Evolutionary conservation across 1,140 invertebrate species (phyloP), one percentile per base, ranked within the genome.

Genomic region (Tenebrio molitor): DNA sequence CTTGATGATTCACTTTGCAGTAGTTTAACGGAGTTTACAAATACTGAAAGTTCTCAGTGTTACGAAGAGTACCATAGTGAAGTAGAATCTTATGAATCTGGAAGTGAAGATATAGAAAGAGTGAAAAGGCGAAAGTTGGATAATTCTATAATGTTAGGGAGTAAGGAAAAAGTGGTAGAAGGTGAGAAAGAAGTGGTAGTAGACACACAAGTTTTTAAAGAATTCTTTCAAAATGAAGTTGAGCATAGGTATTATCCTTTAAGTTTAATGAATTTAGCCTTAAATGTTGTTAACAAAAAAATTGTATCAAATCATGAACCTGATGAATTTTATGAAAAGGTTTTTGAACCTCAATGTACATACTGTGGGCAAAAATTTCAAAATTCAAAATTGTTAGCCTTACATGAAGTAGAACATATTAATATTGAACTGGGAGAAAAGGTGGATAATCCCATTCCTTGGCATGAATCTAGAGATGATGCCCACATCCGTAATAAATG

Each of bases 331-430:
- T 46, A 36, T 36, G 14, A 42, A 46, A 50, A 46, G 41, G 69
- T 76, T 4, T 64, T 65, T 8, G 53, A 66, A 4, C 71, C 68
- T 8, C 41, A 72, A 5, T 83, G 81, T 69, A 74, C 73, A 41
- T 78, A 77, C 44, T 83, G 81, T 64, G 70, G 69, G 0, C 8
- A 72, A 58, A 62, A 72, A 23, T 82, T 79, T 33, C 67, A 76
- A 53, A 78, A 80, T 65, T 25, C 71, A 0, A 79, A 80, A 65
- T 23, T 76, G 19, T 46, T 83, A 33, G 79, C 81, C 0, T 17
- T 79, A 8, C 81, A 83, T 53, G 81, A 83, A 71, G 23, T 76
- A 0, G 58, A 15, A 15, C 81, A 83, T 50, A 79, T 83, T 23
- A 77, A 79, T 12, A 71, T 83, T n/a, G 76, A 78, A 19, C 62